Conservation (phyloP, 2,888 invertebrate species). For the Leptothorax acervorum region DNA sequence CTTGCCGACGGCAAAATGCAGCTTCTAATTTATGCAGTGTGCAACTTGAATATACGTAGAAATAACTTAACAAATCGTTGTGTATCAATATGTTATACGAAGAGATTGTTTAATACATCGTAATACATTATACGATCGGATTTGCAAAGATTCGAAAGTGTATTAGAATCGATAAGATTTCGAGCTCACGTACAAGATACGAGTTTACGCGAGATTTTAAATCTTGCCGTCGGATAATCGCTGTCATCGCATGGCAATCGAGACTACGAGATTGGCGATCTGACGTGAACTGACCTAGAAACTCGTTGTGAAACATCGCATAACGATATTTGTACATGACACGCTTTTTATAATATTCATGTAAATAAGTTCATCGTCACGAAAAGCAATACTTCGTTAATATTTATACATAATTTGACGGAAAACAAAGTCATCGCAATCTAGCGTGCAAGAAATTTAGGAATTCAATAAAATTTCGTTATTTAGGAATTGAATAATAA, state of each 20-base stretch:
- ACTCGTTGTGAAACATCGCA: neutral
- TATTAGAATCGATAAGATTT: neutral
- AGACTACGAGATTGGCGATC: neutral
- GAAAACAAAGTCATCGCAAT: neutral
- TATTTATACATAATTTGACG: conserved; percentile 4
- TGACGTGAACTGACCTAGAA: neutral
- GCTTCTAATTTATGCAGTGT: neutral
- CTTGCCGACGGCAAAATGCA: neutral
- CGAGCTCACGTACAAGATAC: neutral
- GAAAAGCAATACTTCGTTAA: neutral
- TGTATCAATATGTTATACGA: neutral
- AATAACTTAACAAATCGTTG: neutral
- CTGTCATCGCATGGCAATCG: neutral
- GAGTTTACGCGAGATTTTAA: conserved; percentile 16
- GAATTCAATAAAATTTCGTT: neutral
- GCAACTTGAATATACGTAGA: neutral
- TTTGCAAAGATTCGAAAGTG: neutral
- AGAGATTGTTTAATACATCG: neutral
- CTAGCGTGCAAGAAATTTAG: neutral
- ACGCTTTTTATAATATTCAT: neutral
- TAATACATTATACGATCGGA: neutral
- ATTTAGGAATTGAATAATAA: too few species aligned
- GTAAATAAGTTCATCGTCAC: neutral
- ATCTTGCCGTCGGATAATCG: conserved; percentile 69
- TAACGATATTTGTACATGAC: neutral